A percentile compares a stretch with the other conserved stretches of the same genome.
Evolutionary conservation across 2,888 invertebrate genomes (phyloP).

Genomic region (Marronus borbonicus): DNA sequence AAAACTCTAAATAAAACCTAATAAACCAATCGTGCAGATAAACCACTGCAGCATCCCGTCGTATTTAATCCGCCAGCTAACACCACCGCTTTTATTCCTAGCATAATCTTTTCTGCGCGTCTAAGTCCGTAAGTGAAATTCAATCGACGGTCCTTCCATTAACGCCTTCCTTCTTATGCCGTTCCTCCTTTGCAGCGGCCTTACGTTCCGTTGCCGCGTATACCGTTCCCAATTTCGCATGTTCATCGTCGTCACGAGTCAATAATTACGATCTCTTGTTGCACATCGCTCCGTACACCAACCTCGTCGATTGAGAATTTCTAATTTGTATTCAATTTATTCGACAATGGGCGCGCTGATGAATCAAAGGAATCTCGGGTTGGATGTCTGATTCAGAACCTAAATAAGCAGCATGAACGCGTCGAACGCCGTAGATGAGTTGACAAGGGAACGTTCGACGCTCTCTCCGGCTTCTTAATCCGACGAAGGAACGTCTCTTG

Average conservation of each 20-base stretch:
- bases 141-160: constrained; percentile 38
- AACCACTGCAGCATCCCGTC: neutral
- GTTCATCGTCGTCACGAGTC: constrained; percentile 61
- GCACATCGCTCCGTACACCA: constrained; percentile 56
- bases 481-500: too few species aligned
- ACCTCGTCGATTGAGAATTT: constrained; percentile 60
- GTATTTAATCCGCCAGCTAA: neutral
- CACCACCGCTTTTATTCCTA: neutral
- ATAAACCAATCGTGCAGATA: too few species aligned
- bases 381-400: neutral
- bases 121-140: constrained; percentile 38
- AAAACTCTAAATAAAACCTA: neutral
- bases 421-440: constrained; percentile 4
- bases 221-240: neutral
- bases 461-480: neutral
- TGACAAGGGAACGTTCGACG: neutral
- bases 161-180: neutral
- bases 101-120: constrained; percentile 25
- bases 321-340: constrained; percentile 68
- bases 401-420: neutral
- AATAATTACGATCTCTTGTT: constrained; percentile 67
- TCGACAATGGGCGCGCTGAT: constrained; percentile 66
- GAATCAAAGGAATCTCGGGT: constrained; percentile 65
- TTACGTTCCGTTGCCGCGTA: neutral
- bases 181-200: neutral